These are phyloP conservation scores for Betta splendens DNA, from an alignment of 2,797 vertebrate genomes.

Conservation along the genomic window DNA sequence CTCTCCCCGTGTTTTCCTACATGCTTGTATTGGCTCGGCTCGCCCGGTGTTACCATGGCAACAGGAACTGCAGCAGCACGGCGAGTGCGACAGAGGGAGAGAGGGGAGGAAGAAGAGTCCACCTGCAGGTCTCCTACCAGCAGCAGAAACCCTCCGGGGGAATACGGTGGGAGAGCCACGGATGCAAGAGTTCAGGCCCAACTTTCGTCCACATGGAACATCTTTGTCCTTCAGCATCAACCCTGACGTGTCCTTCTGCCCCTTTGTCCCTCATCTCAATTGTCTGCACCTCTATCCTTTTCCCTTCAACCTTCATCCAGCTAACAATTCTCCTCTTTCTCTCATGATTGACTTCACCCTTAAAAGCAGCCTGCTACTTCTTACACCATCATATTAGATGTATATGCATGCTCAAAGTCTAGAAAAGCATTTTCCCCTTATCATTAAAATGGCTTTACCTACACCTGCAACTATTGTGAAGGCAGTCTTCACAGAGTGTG, in stretches of 20 bases:
- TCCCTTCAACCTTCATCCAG: background rate
- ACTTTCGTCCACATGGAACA: constrained; percentile 32
- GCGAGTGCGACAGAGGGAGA: constrained; percentile 54
- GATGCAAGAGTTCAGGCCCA: constrained; percentile 40
- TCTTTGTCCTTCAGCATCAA: constrained; percentile 67
- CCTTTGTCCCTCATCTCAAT: constrained; percentile 24
- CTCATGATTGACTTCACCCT: too few species aligned
- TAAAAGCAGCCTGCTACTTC: constrained; percentile 20
- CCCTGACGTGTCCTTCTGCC: constrained; percentile 24
- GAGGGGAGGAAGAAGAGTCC: constrained; percentile 49
- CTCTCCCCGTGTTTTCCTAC: constrained; percentile 30
- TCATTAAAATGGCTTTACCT: background rate
- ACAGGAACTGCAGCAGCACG: constrained; percentile 64
- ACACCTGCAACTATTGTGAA: constrained; percentile 1
- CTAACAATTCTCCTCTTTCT: constrained; percentile 2
- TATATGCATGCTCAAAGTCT: background rate
- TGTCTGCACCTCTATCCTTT: constrained; percentile 10
- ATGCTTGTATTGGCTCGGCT: constrained; percentile 65
- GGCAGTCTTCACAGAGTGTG: background rate
- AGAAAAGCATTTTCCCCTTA: background rate
- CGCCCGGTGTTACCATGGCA: constrained; percentile 78
- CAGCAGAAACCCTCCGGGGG: constrained; percentile 45
- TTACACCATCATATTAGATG: constrained; percentile 18
- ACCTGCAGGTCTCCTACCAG: constrained; percentile 65
- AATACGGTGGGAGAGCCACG: constrained; percentile 22